A percentile compares a stretch with the other conserved stretches of the same genome.
phyloP scores from a whole-genome alignment of 2,888 invertebrate species.

The Diachrysia chrysitis region DNA sequence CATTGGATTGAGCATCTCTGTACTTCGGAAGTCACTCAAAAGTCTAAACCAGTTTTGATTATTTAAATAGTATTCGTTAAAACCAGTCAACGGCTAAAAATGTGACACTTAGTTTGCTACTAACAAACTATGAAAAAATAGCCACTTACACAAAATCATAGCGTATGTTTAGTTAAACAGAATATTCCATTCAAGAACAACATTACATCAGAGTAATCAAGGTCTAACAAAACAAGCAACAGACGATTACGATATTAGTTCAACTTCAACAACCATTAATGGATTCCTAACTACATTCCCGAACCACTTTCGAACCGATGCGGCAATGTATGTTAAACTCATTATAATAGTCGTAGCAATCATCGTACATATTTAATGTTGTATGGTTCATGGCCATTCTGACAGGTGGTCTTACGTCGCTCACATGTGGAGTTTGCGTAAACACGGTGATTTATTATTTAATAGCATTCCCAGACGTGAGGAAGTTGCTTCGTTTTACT shows the following conservation, averaged over 20 bases:
- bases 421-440: not conserved
- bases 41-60: no score
- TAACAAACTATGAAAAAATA: not conserved
- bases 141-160: not conserved
- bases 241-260: not conserved
- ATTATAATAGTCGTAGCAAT: conserved; percentile 33
- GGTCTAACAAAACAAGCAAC: not conserved
- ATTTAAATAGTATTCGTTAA: no score
- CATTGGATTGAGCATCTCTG: no score
- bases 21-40: no score
- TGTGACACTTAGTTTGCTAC: no score
- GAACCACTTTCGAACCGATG: conserved; percentile 16
- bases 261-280: conserved; percentile 6
- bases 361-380: conserved; percentile 31
- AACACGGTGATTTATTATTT: conserved; percentile 15
- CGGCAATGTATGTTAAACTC: conserved; percentile 42
- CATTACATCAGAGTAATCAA: not conserved
- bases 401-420: conserved; percentile 39
- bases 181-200: not conserved
- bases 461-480: not conserved
- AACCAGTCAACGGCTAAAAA: no score
- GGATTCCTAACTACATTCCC: conserved; percentile 10
- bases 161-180: not conserved
- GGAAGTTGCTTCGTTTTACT: not conserved
- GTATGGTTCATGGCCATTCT: conserved; percentile 39